Base-by-base conservation (phyloP, 2,113 vertebrate genomes). In the Anguilla japonica region DNA sequence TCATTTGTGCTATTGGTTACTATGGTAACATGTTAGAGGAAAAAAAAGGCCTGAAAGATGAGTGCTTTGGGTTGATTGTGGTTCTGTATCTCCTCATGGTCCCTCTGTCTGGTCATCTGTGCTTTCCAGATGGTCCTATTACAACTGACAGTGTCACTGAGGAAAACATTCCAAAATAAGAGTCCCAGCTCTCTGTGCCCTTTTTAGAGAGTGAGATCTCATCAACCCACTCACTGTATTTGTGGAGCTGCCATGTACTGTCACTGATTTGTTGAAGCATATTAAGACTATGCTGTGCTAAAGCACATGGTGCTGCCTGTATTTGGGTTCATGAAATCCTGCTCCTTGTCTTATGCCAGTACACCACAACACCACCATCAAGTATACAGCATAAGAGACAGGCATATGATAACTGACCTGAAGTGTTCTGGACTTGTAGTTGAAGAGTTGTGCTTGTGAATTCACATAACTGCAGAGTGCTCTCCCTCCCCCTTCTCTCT, bases 401-500 rank as follows among this genome's bases (percentile, higher is more conserved):
- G 7, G 50, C 50, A 1, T 53, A 53, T 53, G 9, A 53, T 53
- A 6, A 46, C 43, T 53, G 7, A 11, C 8, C 8, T 53, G 50
- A 6, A 14, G 11, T 53, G 13, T 53, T 14, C 9, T 53, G 50
- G 50, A 11, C 50, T 14, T 53, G 13, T 53, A 53, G 50, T 53
- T 53, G 50, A 34, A 34, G 34, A 1, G 50, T 8, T 46, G 13
- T 53, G 50, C 13, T 53, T 53, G 50, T 53, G 50, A 14, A 53
- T 53, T 46, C 43, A 46, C 43, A 3, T 46, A 46, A 60, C 56
- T 71, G 26, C 43, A 79, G 3, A 50, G 43, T n/a, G 15, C 84
- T 50, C 63, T 20, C 22, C 43, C 41, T 46, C n/a, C 90, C 40
- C 90, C 50, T 39, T 91, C 34, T 90, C 22, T 87, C 83, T 85